Evolutionary conservation across 2,113 vertebrate species (phyloP), one percentile per base, ranked within the genome.

Genomic region (Sprattus sprattus): DNA sequence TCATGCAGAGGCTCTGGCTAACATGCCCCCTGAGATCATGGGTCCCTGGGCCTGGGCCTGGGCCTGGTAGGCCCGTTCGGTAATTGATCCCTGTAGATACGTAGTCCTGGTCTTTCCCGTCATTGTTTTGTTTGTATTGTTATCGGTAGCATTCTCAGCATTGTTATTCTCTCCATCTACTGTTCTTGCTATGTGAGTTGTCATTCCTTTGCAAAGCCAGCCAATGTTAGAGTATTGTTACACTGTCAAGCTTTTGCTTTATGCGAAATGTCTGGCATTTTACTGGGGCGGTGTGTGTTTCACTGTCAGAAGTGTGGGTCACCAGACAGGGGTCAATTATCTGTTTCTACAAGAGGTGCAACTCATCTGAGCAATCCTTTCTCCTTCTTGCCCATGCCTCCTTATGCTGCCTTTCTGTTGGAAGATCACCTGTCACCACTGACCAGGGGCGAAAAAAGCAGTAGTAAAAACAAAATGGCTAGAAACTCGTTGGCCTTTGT

Each of bases 311-410:
- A 85, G 87, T 82, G 83, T 10, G 83, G 83, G 86, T 92, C 90
- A 92, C 52, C 84, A 32, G 44, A 39, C 10, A 52, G 57, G 81
- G 87, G 90, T 93, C 91, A 92, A 90, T 92, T 88, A 90, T 92
- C 86, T 82, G 82, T 32, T 89, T 88, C 87, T 89, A 44, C 50
- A 84, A 86, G 75, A 87, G 83, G 89, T 89, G 87, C 89, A 92
- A 92, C 91, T 90, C 88, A 90, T 89, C 89, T 83, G 44, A 84
- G 49, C 64, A 83, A 91, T 92, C 90, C 89, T 90, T 88, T 85
- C 89, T 85, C 83, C 83, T 50, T 84, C 89, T 93, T 49, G 90
- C 89, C 71, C 80, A 81, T 50, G 81, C 82, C 89, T 89, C 81
- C 52, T 50, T 32, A 78, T 15, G 11, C 47, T 83, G 60, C 82